Evolutionary conservation across 2,797 vertebrate species (phyloP).

Genomic region (Malacoraja senta): DNA sequence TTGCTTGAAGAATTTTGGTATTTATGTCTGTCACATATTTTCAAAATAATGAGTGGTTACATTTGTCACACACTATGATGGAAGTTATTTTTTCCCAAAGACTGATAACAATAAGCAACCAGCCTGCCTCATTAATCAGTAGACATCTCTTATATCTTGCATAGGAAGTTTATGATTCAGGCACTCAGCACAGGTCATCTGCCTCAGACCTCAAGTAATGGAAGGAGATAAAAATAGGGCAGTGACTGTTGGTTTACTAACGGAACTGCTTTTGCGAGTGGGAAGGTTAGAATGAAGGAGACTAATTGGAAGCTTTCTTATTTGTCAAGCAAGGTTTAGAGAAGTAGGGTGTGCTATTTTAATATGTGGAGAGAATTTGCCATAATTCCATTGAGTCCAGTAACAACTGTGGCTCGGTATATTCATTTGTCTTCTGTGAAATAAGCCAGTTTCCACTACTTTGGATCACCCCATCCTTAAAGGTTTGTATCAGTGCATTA

Average conservation of each 20-base stretch:
- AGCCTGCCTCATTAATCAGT: background rate
- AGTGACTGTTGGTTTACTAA: background rate
- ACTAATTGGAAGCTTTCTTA: background rate
- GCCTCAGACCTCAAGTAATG: background rate
- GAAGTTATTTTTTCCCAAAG: background rate
- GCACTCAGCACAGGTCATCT: background rate
- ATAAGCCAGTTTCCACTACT: background rate
- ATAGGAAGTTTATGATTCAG: background rate
- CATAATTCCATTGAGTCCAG: background rate
- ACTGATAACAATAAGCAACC: background rate
- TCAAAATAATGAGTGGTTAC: background rate
- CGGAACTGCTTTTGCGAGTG: background rate
- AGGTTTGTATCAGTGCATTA: background rate
- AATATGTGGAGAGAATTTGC: background rate
- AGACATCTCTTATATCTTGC: background rate
- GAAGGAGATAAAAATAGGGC: background rate
- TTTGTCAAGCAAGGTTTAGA: background rate
- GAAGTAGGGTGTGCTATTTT: background rate
- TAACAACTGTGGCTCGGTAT: background rate
- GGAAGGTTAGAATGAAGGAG: background rate
- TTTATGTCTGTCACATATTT: background rate
- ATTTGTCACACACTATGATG: background rate
- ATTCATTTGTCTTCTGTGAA: background rate
- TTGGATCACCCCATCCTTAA: background rate
- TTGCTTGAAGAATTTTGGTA: background rate